Evolutionary conservation across 92 coral and sea anemone species (phyloP), one percentile per base, ranked within the genome.

Genomic region (Epizoanthus illoricatus): DNA sequence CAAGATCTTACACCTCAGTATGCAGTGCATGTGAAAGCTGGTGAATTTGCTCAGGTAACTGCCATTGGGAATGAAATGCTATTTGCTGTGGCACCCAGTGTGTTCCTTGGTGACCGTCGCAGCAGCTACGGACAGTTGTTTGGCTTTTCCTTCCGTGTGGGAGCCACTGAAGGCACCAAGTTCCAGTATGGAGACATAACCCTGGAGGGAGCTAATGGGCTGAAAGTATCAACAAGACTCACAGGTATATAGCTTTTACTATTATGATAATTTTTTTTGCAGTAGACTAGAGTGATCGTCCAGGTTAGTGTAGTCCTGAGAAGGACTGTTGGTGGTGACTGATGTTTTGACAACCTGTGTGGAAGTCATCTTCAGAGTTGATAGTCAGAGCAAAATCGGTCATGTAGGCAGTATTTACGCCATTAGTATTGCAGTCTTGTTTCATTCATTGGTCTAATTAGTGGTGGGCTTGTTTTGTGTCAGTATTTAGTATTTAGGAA

Each of bases 81-180:
- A 24, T 96, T 86, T 66, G 90, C 94, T 79, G 79, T 85, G 82
- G 99, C 99, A 2, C 94, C 99, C 13, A 87, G 80, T 43, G 85
- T 87, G 3, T 95, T 88, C 79, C 89, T 86, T 60, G 92, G 95
- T 40, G 81, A 89, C 80, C 84, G 83, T 42, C 92, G 98, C 24
- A 95, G 98, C 61, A 93, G 97, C 72, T 95, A 95, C 62, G 94
- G 94, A 59, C 95, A 94, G 54, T 81, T 90, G 57, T 87, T 95
- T 79, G 94, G 97, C 11, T 95, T 95, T 82, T 88, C 85, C 11
- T 95, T 93, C 85, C 93, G 92, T 47, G 98, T 95, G 54, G 98
- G 94, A 24, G 58, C 94, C 60, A 88, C 89, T 2, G 89, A 88
- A 20, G 94, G 93, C 43, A 91, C 91, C 76, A 90, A 90, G 80